Base-by-base conservation (phyloP, 1,140 invertebrate genomes). In the Sinella curviseta region DNA sequence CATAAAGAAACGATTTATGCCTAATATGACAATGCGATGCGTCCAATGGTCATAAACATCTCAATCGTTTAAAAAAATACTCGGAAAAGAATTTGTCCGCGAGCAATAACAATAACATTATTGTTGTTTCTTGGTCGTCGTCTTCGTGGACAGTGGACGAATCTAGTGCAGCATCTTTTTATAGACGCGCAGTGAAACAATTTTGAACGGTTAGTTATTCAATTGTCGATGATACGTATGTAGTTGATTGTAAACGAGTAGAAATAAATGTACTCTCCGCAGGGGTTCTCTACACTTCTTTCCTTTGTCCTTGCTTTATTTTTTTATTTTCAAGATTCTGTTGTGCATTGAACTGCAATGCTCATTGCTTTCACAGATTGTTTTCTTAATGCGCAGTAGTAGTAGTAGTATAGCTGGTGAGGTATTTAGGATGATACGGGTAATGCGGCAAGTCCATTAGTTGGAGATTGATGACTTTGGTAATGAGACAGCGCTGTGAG, bases 31-130 rank as follows among this genome's bases (percentile, higher is more conserved):
- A 33, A 70, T 8, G 12, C 26, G 24, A 70, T 8, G 12, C 30
- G 31, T 70, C 2, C 28, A 33, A 33, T 26, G 30, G 26, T 70
- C 65, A 33, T 70, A 70, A 70, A 70, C 65, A 70, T 70, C 65
- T 70, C 65, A 70, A 70, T 70, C 65, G 26, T 33, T 70, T 3
- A 31, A 70, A 70, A 33, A 70, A 70, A 48, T 48, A 48, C 8
- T 48, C 8, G 39, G 30, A 30, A 70, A 70, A 70, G 65, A 70
- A 70, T 70, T 70, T 70, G 65, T 70, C 65, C 65, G 65, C 26
- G 26, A 33, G 65, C 65, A 70, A 70, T 70, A 70, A 31, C 26
- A 26, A n/a, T n/a, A 65, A 4, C 3, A 65, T 26, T 26, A 65
- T n/a, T 65, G 26, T 65, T 65, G 14, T 65, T 65, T 65, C 24